phyloP scores from a whole-genome alignment of 2,888 invertebrate species.

The Ecliptopera silaceata region DNA sequence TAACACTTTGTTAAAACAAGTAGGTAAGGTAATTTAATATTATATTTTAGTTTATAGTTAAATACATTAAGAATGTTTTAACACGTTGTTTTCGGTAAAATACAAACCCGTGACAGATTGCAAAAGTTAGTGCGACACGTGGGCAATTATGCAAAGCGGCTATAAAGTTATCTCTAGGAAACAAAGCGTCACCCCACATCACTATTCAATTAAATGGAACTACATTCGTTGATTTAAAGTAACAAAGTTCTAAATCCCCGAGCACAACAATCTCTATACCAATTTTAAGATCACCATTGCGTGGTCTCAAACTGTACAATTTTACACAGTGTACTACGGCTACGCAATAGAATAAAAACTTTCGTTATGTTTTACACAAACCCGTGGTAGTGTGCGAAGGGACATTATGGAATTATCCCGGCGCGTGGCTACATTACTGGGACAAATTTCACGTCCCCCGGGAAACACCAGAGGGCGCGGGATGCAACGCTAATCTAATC shows the following conservation, averaged over 20 bases:
- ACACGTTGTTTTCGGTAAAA: background rate
- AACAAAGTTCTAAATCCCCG: conserved; percentile 52
- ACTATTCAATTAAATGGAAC: conserved; percentile 82
- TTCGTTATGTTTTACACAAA: background rate
- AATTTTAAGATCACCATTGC: conserved; percentile 5
- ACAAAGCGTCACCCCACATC: conserved; percentile 68
- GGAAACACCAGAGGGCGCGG: conserved; percentile 53
- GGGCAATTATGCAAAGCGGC: conserved; percentile 78
- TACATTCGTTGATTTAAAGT: conserved; percentile 73
- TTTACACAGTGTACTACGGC: background rate
- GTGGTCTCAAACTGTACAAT: background rate
- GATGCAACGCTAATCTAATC: conserved; percentile 83
- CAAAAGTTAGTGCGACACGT: conserved; percentile 71
- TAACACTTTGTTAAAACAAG: no score
- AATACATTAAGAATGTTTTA: no score
- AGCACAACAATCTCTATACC: conserved; percentile 9
- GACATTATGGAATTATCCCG: conserved; percentile 76
- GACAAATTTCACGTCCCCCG: conserved; percentile 76
- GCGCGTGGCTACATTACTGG: conserved; percentile 81
- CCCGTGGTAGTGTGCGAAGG: conserved; percentile 46
- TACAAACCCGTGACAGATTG: conserved; percentile 70
- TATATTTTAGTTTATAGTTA: no score
- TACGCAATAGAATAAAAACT: conserved; percentile 12
- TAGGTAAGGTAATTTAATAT: no score
- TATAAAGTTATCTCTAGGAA: conserved; percentile 79